Conservation (phyloP, 2,797 vertebrate species). For the Coccyzus lansbergi region DNA sequence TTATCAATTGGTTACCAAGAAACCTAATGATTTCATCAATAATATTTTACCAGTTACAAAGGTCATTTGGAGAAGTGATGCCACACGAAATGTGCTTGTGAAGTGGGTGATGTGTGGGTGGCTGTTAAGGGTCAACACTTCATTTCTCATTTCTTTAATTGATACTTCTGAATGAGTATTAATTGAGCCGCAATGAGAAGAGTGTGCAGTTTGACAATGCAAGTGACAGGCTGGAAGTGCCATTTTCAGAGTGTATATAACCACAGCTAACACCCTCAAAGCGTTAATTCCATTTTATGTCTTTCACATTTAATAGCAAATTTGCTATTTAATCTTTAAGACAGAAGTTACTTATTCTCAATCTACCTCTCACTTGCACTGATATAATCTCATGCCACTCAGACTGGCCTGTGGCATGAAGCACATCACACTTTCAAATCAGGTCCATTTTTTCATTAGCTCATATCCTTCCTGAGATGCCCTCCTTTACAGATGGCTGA, state of each 20-base stretch:
- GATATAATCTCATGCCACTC: constrained; percentile 74
- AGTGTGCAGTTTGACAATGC: constrained; percentile 46
- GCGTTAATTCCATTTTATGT: constrained; percentile 74
- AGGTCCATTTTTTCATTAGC: constrained; percentile 91
- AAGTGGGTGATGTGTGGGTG: constrained; percentile 43
- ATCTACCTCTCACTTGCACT: constrained; percentile 69
- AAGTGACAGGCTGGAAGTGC: constrained; percentile 51
- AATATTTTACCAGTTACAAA: constrained; percentile 65
- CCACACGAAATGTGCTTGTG: constrained; percentile 17
- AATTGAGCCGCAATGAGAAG: constrained; percentile 58
- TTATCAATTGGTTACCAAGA: constrained; percentile 64
- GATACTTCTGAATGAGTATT: constrained; percentile 59
- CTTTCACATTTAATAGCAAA: constrained; percentile 80
- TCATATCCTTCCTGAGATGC: constrained; percentile 85
- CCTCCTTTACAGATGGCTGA: constrained; percentile 93
- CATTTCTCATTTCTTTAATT: constrained; percentile 55
- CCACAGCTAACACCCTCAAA: constrained; percentile 63
- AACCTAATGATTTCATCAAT: constrained; percentile 67
- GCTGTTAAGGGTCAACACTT: constrained; percentile 48
- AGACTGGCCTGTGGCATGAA: constrained; percentile 71
- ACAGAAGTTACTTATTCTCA: constrained; percentile 82
- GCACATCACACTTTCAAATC: constrained; percentile 84
- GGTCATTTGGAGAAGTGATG: constrained; percentile 64
- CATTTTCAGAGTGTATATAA: constrained; percentile 44
- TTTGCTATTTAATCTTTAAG: constrained; percentile 79